Percentiles rank a stretch among this genome's conserved stretches.
phyloP scores from a whole-genome alignment of 2,113 vertebrate genomes.

The Embiotoca jacksoni region DNA sequence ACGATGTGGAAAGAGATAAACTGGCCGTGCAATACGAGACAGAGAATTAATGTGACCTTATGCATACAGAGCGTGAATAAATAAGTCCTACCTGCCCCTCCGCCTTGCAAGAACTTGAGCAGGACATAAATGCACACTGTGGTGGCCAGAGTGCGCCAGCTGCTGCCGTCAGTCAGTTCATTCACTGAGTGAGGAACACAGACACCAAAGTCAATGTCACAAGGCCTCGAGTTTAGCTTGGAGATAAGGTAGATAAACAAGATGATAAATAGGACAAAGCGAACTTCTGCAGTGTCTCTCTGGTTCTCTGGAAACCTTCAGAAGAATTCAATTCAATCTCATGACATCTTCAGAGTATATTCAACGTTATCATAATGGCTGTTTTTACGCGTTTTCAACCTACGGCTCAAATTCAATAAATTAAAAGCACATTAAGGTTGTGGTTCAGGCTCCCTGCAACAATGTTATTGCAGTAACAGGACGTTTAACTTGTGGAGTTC shows the following conservation, averaged over 20 bases:
- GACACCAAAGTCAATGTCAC: not conserved
- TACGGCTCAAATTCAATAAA: not conserved
- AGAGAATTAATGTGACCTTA: not conserved
- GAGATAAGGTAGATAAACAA: not conserved
- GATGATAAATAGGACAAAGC: too few species aligned
- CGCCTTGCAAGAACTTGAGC: slow-evolving; percentile 95
- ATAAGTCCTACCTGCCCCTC: slow-evolving; percentile 88
- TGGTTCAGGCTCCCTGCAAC: not conserved
- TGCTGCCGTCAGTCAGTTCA: slow-evolving; percentile 83
- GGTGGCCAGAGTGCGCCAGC: slow-evolving; percentile 87
- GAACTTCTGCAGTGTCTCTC: too few species aligned
- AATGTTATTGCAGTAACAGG: rapidly evolving
- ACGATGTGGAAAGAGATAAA: not conserved
- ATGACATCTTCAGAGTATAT: too few species aligned
- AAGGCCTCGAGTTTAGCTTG: not conserved
- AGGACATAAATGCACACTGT: slow-evolving; percentile 90
- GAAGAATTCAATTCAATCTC: too few species aligned
- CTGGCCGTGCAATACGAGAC: not conserved
- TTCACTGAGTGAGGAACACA: slow-evolving; percentile 84
- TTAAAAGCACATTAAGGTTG: not conserved
- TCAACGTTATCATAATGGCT: not conserved
- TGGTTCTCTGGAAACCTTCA: too few species aligned
- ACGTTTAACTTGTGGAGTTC: not conserved
- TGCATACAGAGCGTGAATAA: not conserved
- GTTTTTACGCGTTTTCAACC: too few species aligned